phyloP scores from a whole-genome alignment of 2,888 invertebrate genomes.

The Coelinius sp. region DNA sequence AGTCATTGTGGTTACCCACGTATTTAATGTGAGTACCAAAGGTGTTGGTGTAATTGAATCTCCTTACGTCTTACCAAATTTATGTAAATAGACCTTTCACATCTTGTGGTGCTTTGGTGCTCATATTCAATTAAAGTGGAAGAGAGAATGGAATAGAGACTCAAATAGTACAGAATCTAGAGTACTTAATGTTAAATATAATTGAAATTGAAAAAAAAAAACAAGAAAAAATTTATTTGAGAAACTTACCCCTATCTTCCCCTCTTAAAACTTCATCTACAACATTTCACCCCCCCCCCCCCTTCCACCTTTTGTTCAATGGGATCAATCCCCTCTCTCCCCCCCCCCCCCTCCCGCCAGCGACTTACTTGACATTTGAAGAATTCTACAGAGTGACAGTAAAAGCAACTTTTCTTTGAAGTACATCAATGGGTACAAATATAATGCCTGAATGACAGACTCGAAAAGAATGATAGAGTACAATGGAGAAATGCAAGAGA shows the following conservation, averaged over 20 bases:
- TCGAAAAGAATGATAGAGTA: background rate
- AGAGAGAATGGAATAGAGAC: conserved; percentile 50
- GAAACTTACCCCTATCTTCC: conserved; percentile 5
- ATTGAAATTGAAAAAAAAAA: no score
- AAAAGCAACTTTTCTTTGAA: background rate
- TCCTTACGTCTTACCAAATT: conserved; percentile 29
- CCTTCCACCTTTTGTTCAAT: conserved; percentile 12
- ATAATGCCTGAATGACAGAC: background rate
- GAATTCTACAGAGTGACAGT: background rate
- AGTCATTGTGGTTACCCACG: conserved; percentile 37
- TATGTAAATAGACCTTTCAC: conserved; percentile 36
- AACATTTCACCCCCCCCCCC: conserved; percentile 14
- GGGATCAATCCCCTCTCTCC: conserved; percentile 22
- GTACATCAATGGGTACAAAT: background rate
- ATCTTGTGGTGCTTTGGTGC: conserved; percentile 59
- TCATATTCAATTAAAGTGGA: conserved; percentile 67
- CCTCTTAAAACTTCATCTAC: background rate
- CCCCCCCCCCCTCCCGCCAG: conserved; percentile 20
- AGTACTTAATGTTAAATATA: conserved; percentile 12
- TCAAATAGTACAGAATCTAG: conserved; percentile 37
- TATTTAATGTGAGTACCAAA: conserved; percentile 42
- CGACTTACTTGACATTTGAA: conserved; percentile 22
- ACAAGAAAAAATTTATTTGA: no score
- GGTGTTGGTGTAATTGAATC: conserved; percentile 52
- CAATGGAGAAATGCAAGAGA: background rate